Base-by-base conservation (phyloP, 2,113 vertebrate genomes). In the Axis porcinus region DNA sequence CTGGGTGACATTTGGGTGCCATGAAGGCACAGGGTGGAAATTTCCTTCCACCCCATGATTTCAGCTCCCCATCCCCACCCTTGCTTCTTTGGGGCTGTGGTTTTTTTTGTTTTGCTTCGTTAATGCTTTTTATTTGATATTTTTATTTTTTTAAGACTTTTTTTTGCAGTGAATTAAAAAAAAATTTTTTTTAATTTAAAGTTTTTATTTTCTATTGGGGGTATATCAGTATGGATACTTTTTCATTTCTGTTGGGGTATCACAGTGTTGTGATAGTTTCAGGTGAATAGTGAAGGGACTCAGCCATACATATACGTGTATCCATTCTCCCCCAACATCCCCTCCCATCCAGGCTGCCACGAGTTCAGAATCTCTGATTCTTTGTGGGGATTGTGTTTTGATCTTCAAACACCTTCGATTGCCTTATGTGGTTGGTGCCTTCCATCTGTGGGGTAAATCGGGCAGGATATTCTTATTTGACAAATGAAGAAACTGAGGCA, bases 1-100 rank as follows among this genome's bases (percentile, higher is more conserved):
- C 28, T 36, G 86, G 47, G 82, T 97, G 97, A 91, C 96, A 89
- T 98, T 95, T 97, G 92, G 92, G 89, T 76, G 33, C 82, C 1
- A 7, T 30, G 86, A 64, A 87, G 76, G 88, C 64, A n/a, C 16
- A 10, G 40, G 74, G 76, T 95, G 94, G 93, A 91, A 84, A 92
- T 88, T 94, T 97, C 97, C 87, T 96, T 86, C 86, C 0, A 90
- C 58, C 70, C 21, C 1, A 0, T 88, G 79, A 74, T 55, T 47
- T 84, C 57, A 96, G 90, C 33, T 21, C 78, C 28, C 78, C 78
- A 19, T 33, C 12, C 43, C 33, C 30, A 36, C 33, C 17, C 30
- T 30, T 11, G 45, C 47, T 27, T 52, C 30, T 47, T 30, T 13
- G 10, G n/a, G 60, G 33, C 15, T 64, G 23, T 25, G 23, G 13